Evolutionary conservation across 2,888 invertebrate species (phyloP), one percentile per base, ranked within the genome.

Genomic region (Lacanobia wlatinum): DNA sequence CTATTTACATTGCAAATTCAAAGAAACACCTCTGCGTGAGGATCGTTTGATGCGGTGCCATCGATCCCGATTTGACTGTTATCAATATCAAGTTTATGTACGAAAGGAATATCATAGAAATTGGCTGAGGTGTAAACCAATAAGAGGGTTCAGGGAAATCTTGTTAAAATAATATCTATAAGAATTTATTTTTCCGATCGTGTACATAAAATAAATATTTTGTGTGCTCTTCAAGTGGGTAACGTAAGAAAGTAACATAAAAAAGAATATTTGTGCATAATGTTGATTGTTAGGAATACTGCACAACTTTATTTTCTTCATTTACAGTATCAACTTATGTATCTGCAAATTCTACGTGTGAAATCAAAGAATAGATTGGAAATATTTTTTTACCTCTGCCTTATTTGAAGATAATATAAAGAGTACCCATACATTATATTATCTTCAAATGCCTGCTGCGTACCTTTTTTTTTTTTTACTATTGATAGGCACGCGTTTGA

Each of bases 31-130:
- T 80, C 68, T 10, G 23, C 70, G 50, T 40, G 73, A 66, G 72
- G 67, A 77, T 77, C 71, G 83, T 84, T 84, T 84, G 84, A 82
- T 79, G 71, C 80, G 66, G 58, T 55, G 64, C 52, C 38, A 73
- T 78, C 77, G 76, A 83, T 84, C 77, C 62, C 60, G 69, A 75
- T 82, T 77, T 68, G 63, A 78, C 67, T 74, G 62, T 62, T 73
- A 70, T 84, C 85, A 70, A 83, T 70, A 80, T 70, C 70, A 53
- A 78, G 72, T 48, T 70, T 61, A 56, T 62, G 63, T 55, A 62
- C 56, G 65, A 28, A 69, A 66, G 69, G 72, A 38, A 70, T 73
- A 62, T 72, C 66, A 61, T 60, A 68, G 67, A 68, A 64, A 70
- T 84, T 80, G 80, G 58, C 14, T 66, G 43, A 79, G 64, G 59